Conservation (phyloP, 2,888 invertebrate genomes). For the Petrophora chlorosata region DNA sequence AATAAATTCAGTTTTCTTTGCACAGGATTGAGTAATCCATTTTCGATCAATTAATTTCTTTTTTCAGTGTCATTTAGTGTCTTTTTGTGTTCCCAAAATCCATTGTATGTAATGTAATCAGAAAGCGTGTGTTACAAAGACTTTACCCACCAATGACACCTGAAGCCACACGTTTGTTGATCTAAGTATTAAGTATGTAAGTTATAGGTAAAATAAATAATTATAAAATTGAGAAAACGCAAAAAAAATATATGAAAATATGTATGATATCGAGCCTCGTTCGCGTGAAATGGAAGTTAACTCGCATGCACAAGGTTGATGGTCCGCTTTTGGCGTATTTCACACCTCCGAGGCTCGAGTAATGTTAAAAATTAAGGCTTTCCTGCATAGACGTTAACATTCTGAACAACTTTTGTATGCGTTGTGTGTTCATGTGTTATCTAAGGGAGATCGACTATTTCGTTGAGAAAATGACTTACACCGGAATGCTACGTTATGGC, state of each 20-base stretch:
- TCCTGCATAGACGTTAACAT: slow-evolving; percentile 63
- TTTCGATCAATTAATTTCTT: slow-evolving; percentile 38
- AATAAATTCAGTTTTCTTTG: slow-evolving; percentile 23
- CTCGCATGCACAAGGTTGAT: slow-evolving; percentile 50
- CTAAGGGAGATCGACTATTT: slow-evolving; percentile 17
- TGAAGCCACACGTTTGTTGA: slow-evolving; percentile 78
- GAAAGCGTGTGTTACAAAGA: slow-evolving; percentile 72
- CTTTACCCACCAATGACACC: slow-evolving; percentile 80
- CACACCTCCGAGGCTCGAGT: slow-evolving; percentile 67
- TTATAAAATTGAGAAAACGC: slow-evolving; percentile 63
- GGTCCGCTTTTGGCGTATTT: slow-evolving; percentile 57
- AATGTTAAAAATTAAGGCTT: slow-evolving; percentile 71
- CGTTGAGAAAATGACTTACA: slow-evolving; percentile 34
- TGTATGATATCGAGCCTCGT: slow-evolving; percentile 66
- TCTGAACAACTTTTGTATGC: slow-evolving; percentile 54
- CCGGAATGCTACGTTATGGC: slow-evolving; percentile 48
- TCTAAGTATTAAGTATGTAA: slow-evolving; percentile 82
- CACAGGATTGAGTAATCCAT: slow-evolving; percentile 1
- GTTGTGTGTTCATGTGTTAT: slow-evolving; percentile 42
- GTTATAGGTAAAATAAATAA: slow-evolving; percentile 70
- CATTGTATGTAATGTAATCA: slow-evolving; percentile 30
- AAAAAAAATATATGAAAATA: slow-evolving; percentile 59
- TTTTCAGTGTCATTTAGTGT: slow-evolving; percentile 58
- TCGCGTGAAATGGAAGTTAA: slow-evolving; percentile 61
- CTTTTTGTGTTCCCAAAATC: slow-evolving; percentile 34